Base-by-base conservation (phyloP, 2,797 vertebrate species). In the Siniperca obscura region DNA sequence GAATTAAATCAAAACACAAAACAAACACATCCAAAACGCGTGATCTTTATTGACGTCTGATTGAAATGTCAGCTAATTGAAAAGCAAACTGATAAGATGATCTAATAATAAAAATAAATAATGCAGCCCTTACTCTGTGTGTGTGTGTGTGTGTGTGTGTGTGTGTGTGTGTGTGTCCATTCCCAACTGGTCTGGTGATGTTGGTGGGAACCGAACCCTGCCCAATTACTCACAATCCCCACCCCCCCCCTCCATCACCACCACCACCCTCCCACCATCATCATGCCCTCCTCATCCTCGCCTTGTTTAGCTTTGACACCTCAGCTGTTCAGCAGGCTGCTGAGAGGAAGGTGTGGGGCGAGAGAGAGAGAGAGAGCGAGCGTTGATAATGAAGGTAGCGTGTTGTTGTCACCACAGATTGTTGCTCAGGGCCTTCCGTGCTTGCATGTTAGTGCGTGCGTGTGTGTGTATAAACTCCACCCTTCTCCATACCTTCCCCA, bases 291-390 rank as follows among this genome's bases (percentile, higher is more conserved):
- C 7, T 65, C 82, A 1, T 85, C 78, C 80, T 86, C 53, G 73
- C 82, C 91, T 93, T 85, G 86, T 92, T 92, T 89, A 81, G 92
- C 91, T 92, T 94, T 95, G 92, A 93, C 95, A 94, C 96, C 95
- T 96, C 95, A 96, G 94, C 95, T 96, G 96, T 94, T 93, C 93
- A 89, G 86, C 92, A 86, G 93, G 88, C 91, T 95, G 94, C 90
- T 87, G 92, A 92, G 89, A 91, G 82, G 91, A 93, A 94, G 91
- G 95, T 95, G 94, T 93, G 93, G 91, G 85, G 91, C 62, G 92
- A 90, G 87, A 69, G 76, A 42, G 78, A 3, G 78, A 10, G 64
- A 27, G 38, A 21, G 73, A 16, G 76, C 25, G 74, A 62, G 57
- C 66, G 87, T 78, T 89, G 95, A 95, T 96, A 96, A 96, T 96